Percentiles rank a stretch among this genome's conserved stretches.
Conservation (phyloP, 2,113 vertebrate genomes). For the Callaeas wilsoni region DNA sequence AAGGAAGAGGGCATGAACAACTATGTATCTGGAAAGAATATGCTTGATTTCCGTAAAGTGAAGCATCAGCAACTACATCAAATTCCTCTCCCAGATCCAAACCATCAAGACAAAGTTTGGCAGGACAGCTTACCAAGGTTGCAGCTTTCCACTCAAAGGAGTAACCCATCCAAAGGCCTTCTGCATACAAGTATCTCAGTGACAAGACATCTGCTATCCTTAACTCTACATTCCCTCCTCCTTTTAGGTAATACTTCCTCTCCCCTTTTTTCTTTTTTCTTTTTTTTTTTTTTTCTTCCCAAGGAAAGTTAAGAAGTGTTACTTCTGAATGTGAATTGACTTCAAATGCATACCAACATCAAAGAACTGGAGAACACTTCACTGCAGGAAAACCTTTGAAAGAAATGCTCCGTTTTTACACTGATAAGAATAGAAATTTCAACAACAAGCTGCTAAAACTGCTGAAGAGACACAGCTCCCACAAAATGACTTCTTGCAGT, state of each 20-base stretch:
- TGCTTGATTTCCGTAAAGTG: not conserved
- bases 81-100: not conserved
- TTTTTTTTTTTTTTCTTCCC: not conserved
- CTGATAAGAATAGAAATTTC: not conserved
- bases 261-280: not conserved
- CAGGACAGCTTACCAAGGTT: not conserved
- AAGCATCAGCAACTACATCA: not conserved
- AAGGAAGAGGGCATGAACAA: fast-evolving
- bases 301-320: not conserved
- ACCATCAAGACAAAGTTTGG: not conserved
- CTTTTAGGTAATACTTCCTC: not conserved
- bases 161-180: not conserved
- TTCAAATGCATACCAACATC: not conserved
- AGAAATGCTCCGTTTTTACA: not conserved
- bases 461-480: not conserved
- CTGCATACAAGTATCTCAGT: not conserved
- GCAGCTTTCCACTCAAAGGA: not conserved
- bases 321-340: not conserved
- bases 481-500: not conserved
- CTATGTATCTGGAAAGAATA: not conserved
- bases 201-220: not conserved
- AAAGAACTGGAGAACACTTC: not conserved
- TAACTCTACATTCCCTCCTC: not conserved
- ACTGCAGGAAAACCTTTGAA: not conserved
- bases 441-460: not conserved